phyloP scores from a whole-genome alignment of 2,888 invertebrate species.

The Emmelina monodactyla region DNA sequence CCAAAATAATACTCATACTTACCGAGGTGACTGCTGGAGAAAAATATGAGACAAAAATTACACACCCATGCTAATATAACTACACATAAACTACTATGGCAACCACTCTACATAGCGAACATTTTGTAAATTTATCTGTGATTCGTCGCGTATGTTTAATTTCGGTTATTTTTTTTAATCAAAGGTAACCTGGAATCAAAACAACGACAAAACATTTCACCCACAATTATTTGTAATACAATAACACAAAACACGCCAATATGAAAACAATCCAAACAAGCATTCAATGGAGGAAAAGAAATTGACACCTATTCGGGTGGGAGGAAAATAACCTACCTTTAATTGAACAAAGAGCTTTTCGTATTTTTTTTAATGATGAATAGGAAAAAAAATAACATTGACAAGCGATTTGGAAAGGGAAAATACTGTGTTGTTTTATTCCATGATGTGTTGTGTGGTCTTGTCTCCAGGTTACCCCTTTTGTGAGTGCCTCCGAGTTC shows the following conservation, averaged over 20 bases:
- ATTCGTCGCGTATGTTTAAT: constrained; percentile 21
- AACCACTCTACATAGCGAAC: constrained; percentile 36
- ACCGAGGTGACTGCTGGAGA: constrained; percentile 12
- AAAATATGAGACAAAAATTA: constrained; percentile 24
- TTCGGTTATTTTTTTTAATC: constrained; percentile 22
- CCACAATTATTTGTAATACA: constrained; percentile 46
- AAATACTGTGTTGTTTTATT: constrained; percentile 46
- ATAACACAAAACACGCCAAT: constrained; percentile 52
- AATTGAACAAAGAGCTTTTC: background rate
- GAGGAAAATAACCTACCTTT: background rate
- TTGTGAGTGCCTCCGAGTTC: constrained; percentile 48
- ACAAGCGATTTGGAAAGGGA: constrained; percentile 56
- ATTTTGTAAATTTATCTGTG: constrained; percentile 64
- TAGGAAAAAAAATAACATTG: constrained; percentile 43
- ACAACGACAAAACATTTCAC: constrained; percentile 59
- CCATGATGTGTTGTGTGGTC: constrained; percentile 60
- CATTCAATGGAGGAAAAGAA: constrained; percentile 31
- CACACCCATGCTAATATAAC: constrained; percentile 50
- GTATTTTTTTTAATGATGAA: background rate
- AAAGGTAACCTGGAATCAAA: constrained; percentile 63
- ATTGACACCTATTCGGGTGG: too few species aligned
- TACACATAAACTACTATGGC: constrained; percentile 44
- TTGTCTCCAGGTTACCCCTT: constrained; percentile 64
- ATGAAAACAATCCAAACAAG: constrained; percentile 47
- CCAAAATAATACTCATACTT: constrained; percentile 16